These are phyloP conservation scores for Nothoprocta pentlandii DNA, from an alignment of 2,113 vertebrate genomes.

Conservation along the genomic window DNA sequence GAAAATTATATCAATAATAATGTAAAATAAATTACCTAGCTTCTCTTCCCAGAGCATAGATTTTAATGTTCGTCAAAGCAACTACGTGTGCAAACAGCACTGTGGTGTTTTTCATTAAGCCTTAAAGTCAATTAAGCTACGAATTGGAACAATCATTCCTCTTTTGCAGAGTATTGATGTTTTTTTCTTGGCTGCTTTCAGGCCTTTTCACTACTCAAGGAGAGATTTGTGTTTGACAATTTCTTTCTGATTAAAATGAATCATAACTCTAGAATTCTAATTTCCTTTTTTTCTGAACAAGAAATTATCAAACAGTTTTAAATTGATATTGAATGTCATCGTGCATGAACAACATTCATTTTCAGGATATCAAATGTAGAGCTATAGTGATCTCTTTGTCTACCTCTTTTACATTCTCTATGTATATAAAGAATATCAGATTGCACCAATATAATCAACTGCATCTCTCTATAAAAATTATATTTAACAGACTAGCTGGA, in stretches of 20 bases:
- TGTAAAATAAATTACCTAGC: slow-evolving; percentile 64
- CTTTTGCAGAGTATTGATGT: slow-evolving; percentile 93
- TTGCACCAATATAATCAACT: background rate
- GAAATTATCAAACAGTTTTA: slow-evolving; percentile 77
- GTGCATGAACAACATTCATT: slow-evolving; percentile 4
- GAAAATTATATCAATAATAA: slow-evolving; percentile 75
- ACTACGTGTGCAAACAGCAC: slow-evolving; percentile 79
- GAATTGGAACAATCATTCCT: slow-evolving; percentile 92
- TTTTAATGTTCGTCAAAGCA: slow-evolving; percentile 71
- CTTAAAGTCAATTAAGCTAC: slow-evolving; percentile 95
- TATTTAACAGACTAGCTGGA: background rate
- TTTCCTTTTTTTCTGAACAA: slow-evolving; percentile 80
- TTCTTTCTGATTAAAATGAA: slow-evolving; percentile 89
- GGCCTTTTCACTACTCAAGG: slow-evolving; percentile 83
- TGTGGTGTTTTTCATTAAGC: slow-evolving; percentile 89
- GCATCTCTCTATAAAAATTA: background rate
- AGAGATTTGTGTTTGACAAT: slow-evolving; percentile 88
- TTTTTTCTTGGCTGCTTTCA: slow-evolving; percentile 84
- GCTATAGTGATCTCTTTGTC: slow-evolving; percentile 26
- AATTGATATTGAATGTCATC: slow-evolving; percentile 58
- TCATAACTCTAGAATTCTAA: slow-evolving; percentile 84
- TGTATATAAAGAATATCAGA: background rate
- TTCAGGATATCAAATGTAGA: background rate
- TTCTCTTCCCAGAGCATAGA: slow-evolving; percentile 46
- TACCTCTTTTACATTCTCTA: background rate